Evolutionary conservation across 2,113 vertebrate species (phyloP).

Genomic region (Macrotis lagotis): DNA sequence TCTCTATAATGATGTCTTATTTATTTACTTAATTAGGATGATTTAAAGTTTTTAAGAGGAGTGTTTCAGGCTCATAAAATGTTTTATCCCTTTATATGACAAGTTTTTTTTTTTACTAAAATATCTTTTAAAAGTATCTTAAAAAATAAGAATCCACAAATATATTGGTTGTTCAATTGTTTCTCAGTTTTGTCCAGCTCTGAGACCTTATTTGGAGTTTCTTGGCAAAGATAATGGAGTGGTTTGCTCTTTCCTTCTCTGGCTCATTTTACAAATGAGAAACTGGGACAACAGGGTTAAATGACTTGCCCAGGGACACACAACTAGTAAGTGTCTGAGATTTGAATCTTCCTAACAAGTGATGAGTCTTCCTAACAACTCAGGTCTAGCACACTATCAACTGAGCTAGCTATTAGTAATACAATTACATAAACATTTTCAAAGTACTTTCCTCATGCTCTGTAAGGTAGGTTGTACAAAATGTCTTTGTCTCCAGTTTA

Average conservation of each 20-base stretch:
- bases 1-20: background rate
- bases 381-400: background rate
- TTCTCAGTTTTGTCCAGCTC: background rate
- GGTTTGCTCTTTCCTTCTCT: background rate
- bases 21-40: slow-evolving; percentile 19
- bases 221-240: background rate
- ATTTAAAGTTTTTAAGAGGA: slow-evolving; percentile 54
- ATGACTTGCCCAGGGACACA: background rate
- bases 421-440: background rate
- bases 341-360: too few species aligned
- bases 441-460: background rate
- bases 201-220: background rate
- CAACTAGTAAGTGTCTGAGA: too few species aligned
- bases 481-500: background rate
- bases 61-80: slow-evolving; percentile 35
- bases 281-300: background rate
- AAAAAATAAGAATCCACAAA: background rate
- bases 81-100: slow-evolving; percentile 39
- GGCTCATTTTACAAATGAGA: background rate
- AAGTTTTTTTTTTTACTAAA: too few species aligned
- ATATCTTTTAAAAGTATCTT: too few species aligned
- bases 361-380: background rate
- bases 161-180: background rate
- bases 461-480: background rate
- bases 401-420: background rate